Evolutionary conservation across 2,888 invertebrate genomes (phyloP).

Genomic region (Andrena chrysosceles): DNA sequence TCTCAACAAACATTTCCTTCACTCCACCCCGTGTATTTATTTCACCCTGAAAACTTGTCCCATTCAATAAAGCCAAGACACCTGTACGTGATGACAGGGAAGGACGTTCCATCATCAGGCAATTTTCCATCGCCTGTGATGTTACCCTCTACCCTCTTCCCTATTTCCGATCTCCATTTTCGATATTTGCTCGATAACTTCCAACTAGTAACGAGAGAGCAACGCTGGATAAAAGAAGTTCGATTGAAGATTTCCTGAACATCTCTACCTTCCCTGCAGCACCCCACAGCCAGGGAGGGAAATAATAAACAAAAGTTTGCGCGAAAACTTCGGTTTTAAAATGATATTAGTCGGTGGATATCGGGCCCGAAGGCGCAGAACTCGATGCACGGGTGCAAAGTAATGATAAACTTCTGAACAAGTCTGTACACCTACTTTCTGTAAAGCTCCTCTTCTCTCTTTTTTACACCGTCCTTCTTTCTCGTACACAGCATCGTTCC

Average conservation of each 20-base stretch:
- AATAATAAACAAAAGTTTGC: conserved; percentile 82
- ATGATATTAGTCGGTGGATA: conserved; percentile 78
- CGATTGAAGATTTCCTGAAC: conserved; percentile 59
- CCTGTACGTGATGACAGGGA: background rate
- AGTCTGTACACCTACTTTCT: conserved; percentile 69
- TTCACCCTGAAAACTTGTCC: background rate
- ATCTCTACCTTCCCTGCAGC: conserved; percentile 18
- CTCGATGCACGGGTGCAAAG: conserved; percentile 76
- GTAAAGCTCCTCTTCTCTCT: conserved; percentile 38
- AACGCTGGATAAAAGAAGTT: conserved; percentile 68
- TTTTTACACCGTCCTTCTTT: conserved; percentile 30
- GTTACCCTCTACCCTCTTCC: conserved; percentile 4
- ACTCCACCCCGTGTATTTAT: background rate
- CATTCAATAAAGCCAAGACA: background rate
- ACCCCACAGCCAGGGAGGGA: conserved; percentile 62
- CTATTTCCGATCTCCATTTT: conserved; percentile 50
- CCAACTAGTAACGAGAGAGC: conserved; percentile 36
- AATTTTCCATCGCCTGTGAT: background rate
- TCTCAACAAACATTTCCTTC: too few relatives aligned
- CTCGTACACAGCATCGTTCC: background rate
- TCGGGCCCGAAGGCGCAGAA: conserved; percentile 53
- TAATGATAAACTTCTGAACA: conserved; percentile 82
- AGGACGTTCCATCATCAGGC: background rate
- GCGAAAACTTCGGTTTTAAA: conserved; percentile 83
- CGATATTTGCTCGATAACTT: conserved; percentile 52